These are phyloP conservation scores for Platyrinchus mystaceus DNA, from an alignment of 2,797 vertebrate species.

Conservation along the genomic window DNA sequence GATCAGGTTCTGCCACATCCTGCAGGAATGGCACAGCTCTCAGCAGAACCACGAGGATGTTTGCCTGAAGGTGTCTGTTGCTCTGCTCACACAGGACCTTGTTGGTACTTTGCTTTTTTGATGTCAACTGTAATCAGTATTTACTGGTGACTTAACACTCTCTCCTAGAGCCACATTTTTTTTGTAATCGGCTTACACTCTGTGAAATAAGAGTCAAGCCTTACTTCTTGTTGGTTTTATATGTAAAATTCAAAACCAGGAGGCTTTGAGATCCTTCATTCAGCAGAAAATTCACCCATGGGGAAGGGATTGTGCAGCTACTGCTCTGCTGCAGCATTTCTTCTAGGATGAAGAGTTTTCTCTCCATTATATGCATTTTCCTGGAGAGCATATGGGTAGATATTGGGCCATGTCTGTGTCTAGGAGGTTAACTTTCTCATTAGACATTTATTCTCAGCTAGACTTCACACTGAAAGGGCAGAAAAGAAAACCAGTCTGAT, in stretches of 20 bases:
- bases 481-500: neutral
- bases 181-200: neutral
- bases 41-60: neutral
- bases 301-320: neutral
- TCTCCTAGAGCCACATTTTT: neutral
- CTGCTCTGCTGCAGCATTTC: neutral
- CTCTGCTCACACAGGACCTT: neutral
- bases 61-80: neutral
- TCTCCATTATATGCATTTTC: neutral
- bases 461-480: neutral
- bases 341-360: neutral
- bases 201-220: neutral
- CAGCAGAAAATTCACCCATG: neutral
- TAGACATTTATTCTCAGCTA: neutral
- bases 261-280: neutral
- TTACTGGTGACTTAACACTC: neutral
- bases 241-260: neutral
- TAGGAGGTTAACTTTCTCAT: neutral
- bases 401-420: neutral
- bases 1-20: neutral
- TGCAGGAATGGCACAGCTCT: neutral
- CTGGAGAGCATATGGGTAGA: neutral
- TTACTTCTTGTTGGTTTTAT: neutral
- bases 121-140: neutral
- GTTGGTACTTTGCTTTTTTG: fast-evolving